Evolutionary conservation across 2,797 vertebrate species (phyloP).

Genomic region (Pipistrellus nathusii): DNA sequence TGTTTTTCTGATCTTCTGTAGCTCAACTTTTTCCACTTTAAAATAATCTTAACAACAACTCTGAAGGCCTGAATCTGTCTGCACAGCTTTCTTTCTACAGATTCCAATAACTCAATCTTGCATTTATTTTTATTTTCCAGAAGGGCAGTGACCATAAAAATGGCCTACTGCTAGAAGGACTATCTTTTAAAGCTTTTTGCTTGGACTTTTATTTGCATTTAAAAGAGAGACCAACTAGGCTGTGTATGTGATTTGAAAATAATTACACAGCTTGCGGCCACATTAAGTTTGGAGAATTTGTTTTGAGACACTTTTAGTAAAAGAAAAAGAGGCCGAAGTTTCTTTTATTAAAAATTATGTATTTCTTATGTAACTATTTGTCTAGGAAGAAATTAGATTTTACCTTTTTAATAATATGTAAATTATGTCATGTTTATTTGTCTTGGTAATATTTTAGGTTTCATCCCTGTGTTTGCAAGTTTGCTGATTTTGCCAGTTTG

Average conservation of each 20-base stretch:
- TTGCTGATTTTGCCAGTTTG: neutral
- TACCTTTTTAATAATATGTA: constrained; percentile 7
- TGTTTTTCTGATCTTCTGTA: neutral
- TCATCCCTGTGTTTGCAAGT: neutral
- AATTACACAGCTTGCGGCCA: constrained; percentile 72
- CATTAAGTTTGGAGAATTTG: constrained; percentile 63
- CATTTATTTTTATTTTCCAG: neutral
- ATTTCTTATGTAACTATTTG: constrained; percentile 14
- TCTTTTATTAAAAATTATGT: constrained; percentile 26
- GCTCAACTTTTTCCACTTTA: constrained; percentile 30
- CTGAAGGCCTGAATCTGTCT: neutral
- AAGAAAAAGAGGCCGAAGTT: neutral
- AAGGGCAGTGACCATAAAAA: neutral
- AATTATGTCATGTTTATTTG: neutral
- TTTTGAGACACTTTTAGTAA: constrained; percentile 60
- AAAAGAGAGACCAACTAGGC: constrained; percentile 60
- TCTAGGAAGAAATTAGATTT: neutral
- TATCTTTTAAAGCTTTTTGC: constrained; percentile 3
- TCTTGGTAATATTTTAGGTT: constrained; percentile 32
- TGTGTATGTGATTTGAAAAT: constrained; percentile 65
- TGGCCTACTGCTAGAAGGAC: constrained; percentile 29
- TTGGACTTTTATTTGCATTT: constrained; percentile 76
- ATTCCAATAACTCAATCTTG: neutral
- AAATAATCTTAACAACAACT: constrained; percentile 14
- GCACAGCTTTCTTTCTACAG: neutral